A percentile compares a stretch with the other conserved stretches of the same genome.
Evolutionary conservation across 2,797 vertebrate species (phyloP).

Genomic region (Macroramphosus scolopax): DNA sequence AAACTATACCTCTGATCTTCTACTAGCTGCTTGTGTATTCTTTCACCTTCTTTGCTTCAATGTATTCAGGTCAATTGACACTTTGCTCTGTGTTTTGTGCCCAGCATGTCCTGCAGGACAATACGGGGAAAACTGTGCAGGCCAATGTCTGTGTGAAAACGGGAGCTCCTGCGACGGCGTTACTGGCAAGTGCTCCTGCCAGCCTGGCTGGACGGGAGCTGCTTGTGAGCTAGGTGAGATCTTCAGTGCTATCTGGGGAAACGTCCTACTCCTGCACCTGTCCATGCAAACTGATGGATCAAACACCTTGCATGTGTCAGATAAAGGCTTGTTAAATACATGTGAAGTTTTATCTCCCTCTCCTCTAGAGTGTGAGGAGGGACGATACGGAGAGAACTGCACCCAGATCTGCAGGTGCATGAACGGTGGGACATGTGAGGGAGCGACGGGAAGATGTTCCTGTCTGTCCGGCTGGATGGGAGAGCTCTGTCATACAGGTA

Average conservation of each 20-base stretch:
- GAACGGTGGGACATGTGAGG: slow-evolving; percentile 61
- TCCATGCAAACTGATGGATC: too few relatives aligned
- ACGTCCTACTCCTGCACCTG: neutral
- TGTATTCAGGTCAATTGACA: too few relatives aligned
- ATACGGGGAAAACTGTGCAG: slow-evolving; percentile 58
- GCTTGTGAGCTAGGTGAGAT: slow-evolving; percentile 66
- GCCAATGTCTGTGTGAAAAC: slow-evolving; percentile 63
- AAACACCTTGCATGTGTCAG: neutral
- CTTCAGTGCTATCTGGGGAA: neutral
- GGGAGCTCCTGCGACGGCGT: slow-evolving; percentile 55
- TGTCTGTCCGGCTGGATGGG: slow-evolving; percentile 66
- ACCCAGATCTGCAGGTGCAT: slow-evolving; percentile 51
- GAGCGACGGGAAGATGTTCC: slow-evolving; percentile 49
- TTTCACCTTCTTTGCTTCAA: too few relatives aligned
- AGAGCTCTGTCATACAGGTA: slow-evolving; percentile 65
- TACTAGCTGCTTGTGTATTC: too few relatives aligned
- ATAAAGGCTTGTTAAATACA: too few relatives aligned
- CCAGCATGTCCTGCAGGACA: slow-evolving; percentile 62
- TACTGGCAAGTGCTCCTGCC: slow-evolving; percentile 60
- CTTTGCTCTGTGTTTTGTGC: slow-evolving; percentile 5
- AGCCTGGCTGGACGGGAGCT: slow-evolving; percentile 57
- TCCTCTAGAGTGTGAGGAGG: slow-evolving; percentile 61
- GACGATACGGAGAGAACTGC: slow-evolving; percentile 55
- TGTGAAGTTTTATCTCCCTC: neutral
- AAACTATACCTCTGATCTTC: too few relatives aligned